Evolutionary conservation across 2,888 invertebrate genomes (phyloP).

Genomic region (Tinea trinotella): DNA sequence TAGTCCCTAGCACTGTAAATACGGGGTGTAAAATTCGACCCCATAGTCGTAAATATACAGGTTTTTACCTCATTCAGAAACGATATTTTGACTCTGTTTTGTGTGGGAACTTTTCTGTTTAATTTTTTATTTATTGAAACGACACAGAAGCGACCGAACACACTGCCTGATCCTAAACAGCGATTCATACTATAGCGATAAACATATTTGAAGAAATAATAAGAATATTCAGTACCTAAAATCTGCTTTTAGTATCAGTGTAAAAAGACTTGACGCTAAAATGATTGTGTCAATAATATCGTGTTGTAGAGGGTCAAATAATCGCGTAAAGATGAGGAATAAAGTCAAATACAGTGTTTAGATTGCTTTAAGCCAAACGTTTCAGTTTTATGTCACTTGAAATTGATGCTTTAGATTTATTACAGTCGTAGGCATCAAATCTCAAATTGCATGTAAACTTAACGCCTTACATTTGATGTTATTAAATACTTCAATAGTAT

Average conservation of each 20-base stretch:
- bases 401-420: slow-evolving; percentile 56
- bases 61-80: not conserved
- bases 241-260: too few species aligned
- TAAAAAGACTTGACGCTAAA: too few species aligned
- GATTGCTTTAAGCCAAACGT: slow-evolving; percentile 53
- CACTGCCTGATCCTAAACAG: too few species aligned
- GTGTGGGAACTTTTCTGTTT: too few species aligned
- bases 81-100: not conserved
- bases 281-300: too few species aligned
- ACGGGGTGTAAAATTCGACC: slow-evolving; percentile 47
- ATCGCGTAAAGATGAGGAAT: not conserved
- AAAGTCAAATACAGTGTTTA: slow-evolving; percentile 28
- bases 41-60: slow-evolving; percentile 50
- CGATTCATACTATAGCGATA: too few species aligned
- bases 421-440: slow-evolving; percentile 7
- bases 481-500: too few species aligned
- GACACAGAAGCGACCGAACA: too few species aligned
- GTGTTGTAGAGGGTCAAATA: not conserved
- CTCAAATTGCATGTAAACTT: slow-evolving; percentile 14
- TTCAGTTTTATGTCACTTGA: slow-evolving; percentile 51
- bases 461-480: too few species aligned
- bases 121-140: too few species aligned
- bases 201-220: too few species aligned
- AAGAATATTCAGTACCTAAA: too few species aligned
- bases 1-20: slow-evolving; percentile 43